Evolutionary conservation across 2,888 invertebrate genomes (phyloP), one percentile per base, ranked within the genome.

Genomic region (Morpho helenor): DNA sequence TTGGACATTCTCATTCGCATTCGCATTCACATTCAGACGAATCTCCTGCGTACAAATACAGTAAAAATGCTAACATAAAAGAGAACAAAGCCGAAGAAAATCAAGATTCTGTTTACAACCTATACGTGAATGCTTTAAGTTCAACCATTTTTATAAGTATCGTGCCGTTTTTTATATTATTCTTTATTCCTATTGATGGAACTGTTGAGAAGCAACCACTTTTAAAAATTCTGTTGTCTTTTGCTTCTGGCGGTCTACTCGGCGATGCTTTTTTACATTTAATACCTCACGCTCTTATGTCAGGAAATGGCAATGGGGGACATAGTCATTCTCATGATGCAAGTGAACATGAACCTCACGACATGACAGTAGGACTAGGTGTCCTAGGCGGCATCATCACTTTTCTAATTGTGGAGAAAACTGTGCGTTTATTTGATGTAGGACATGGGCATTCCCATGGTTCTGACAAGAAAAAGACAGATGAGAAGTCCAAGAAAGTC

Each of bases 201-300:
- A 94, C 94, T 40, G 93, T 94, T 57, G 95, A 96, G 72, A 95
- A 96, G 79, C 94, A 96, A 79, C 96, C 97, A 1, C 87, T 97
- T 45, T 88, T 99, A 7, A 99, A 99, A 87, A 93, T 99, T 61
- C 91, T 98, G 51, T 84, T 98, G 49, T 97, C 97, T 10, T 98
- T 98, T 85, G 98, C 98, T 0, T 97, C 98, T 1, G 98, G 98
- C 48, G 98, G 99, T 49, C 92, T 99, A 9, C 92, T 99, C 0
- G 99, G 99, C 7, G 99, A 99, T 91, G 99, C 99, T 0, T 99
- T 99, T 83, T 92, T 99, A 7, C 99, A 99, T 88, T 91, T 99
- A 65, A 99, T 99, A 76, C 99, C 99, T 1, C 99, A 99, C 84
- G 98, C 99, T 50, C 92, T 95, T 40, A 75, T 77, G 58, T 77